Evolutionary conservation across 1,140 invertebrate species (phyloP).

Genomic region (Lasioglossum albipes): DNA sequence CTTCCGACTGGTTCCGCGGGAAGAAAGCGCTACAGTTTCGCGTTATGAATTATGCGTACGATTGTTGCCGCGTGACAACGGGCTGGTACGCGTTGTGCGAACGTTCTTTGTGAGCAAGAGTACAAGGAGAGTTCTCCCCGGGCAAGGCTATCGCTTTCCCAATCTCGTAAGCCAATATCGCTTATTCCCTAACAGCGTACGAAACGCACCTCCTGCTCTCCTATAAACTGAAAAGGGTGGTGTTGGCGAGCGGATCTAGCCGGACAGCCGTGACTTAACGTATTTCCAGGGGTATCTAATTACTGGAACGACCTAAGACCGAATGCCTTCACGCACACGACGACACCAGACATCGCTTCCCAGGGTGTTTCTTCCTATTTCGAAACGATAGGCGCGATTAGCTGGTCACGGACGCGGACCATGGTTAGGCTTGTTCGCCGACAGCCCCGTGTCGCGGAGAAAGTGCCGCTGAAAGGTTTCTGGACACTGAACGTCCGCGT

Average conservation of each 20-base stretch:
- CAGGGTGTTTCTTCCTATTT: no score
- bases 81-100: neutral
- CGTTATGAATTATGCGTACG: slow-evolving; percentile 43
- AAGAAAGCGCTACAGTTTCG: neutral
- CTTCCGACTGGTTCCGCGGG: neutral
- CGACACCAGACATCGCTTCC: neutral
- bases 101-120: slow-evolving; percentile 35
- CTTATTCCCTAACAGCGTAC: slow-evolving; percentile 56
- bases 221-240: slow-evolving; percentile 30
- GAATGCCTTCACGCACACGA: slow-evolving; percentile 60
- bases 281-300: slow-evolving; percentile 78
- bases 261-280: slow-evolving; percentile 63
- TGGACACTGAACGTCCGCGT: no score
- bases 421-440: no score
- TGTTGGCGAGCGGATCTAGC: slow-evolving; percentile 28
- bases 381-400: no score
- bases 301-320: slow-evolving; percentile 68
- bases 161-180: slow-evolving; percentile 70
- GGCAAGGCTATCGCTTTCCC: slow-evolving; percentile 62
- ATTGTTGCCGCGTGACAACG: slow-evolving; percentile 12
- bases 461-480: no score
- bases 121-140: slow-evolving; percentile 17
- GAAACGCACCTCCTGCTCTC: slow-evolving; percentile 36
- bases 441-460: no score
- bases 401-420: no score